Evolutionary conservation across 2,113 vertebrate genomes (phyloP).

Genomic region (Pseudopipra pipra): DNA sequence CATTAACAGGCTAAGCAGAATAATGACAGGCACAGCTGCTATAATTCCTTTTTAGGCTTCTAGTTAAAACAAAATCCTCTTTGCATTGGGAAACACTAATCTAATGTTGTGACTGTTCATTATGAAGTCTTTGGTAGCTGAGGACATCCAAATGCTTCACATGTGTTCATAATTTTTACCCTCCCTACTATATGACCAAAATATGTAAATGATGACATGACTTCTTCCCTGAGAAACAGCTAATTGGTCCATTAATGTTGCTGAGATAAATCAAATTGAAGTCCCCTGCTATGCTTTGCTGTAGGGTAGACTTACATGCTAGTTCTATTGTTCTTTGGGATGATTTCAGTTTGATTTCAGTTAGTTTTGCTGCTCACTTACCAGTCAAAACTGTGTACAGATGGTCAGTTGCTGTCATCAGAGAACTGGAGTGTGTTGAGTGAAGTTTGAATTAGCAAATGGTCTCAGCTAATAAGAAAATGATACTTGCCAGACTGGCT

Average conservation of each 20-base stretch:
- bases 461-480: background rate
- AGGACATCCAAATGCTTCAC: background rate
- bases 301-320: background rate
- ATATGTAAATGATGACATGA: background rate
- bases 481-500: background rate
- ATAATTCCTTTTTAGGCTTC: constrained; percentile 1
- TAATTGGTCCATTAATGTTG: background rate
- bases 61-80: constrained; percentile 50
- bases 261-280: background rate
- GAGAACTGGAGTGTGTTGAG: background rate
- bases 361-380: background rate
- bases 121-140: background rate
- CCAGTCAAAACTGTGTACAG: background rate
- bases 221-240: background rate
- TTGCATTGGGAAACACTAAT: constrained; percentile 1
- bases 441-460: background rate
- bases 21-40: constrained; percentile 55
- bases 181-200: background rate
- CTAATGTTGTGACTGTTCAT: background rate
- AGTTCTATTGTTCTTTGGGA: background rate
- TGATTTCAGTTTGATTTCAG: background rate
- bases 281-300: background rate
- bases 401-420: background rate
- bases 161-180: background rate
- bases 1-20: constrained; percentile 35